Conservation (phyloP, 1,140 invertebrate species). For the Sogatella furcifera region DNA sequence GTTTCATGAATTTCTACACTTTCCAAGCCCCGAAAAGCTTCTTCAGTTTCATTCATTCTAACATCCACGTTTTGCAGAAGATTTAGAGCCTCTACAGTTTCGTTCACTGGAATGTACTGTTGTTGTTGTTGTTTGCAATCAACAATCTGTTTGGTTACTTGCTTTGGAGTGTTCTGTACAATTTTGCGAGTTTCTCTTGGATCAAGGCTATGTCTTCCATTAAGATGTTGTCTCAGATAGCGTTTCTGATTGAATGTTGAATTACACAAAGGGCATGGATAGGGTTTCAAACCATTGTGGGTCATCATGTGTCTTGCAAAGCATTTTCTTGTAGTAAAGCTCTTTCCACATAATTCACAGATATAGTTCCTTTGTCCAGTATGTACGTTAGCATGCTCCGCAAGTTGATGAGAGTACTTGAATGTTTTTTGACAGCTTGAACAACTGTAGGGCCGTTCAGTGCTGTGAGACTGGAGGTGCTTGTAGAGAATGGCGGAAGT, state of each 20-base stretch:
- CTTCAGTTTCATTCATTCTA: background rate
- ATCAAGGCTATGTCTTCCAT: constrained; percentile 17
- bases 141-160: background rate
- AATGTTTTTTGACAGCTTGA: constrained; percentile 46
- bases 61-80: no score
- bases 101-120: no score
- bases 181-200: background rate
- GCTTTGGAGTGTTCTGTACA: background rate
- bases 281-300: constrained; percentile 41
- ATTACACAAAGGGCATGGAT: constrained; percentile 39
- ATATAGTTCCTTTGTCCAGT: constrained; percentile 27
- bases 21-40: background rate
- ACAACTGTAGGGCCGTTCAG: constrained; percentile 53
- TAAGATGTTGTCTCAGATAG: constrained; percentile 30
- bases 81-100: no score
- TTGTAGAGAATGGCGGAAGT: constrained; percentile 43
- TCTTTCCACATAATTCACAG: constrained; percentile 40
- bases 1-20: background rate
- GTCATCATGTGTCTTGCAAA: constrained; percentile 38
- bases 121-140: no score
- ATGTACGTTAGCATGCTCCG: constrained; percentile 37
- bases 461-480: constrained; percentile 44
- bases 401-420: constrained; percentile 46
- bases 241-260: constrained; percentile 42
- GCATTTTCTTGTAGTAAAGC: constrained; percentile 40